A percentile compares a stretch with the other conserved stretches of the same genome.
Conservation (phyloP, 2,113 vertebrate genomes). For the Caranx ignobilis region DNA sequence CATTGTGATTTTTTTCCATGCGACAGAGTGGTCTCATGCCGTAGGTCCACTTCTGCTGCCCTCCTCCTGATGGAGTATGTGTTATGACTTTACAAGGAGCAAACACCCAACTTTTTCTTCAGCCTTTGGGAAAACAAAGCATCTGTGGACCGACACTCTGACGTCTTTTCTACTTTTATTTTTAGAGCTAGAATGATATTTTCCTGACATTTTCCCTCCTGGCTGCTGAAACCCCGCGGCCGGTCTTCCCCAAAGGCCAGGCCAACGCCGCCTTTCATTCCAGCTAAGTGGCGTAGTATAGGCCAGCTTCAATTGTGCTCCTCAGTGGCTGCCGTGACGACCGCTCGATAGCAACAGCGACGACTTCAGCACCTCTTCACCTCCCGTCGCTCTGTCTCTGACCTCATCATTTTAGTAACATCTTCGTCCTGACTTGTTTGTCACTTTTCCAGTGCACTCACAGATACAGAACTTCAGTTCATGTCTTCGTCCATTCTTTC, state of each 20-base stretch:
- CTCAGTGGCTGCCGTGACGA: not conserved
- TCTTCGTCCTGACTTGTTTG: not conserved
- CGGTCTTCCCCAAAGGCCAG: constrained; percentile 34
- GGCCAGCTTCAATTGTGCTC: constrained; percentile 19
- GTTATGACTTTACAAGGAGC: constrained; percentile 14
- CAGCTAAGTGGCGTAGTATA: not conserved
- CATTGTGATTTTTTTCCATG: not conserved
- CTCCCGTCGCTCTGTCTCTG: not conserved
- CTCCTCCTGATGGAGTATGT: constrained; percentile 18
- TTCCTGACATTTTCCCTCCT: constrained; percentile 57
- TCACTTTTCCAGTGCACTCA: not conserved
- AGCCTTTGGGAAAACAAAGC: constrained; percentile 34
- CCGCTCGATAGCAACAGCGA: constrained; percentile 1
- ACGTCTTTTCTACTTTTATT: constrained; percentile 33
- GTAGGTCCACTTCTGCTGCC: constrained; percentile 14
- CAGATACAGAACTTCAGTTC: not conserved
- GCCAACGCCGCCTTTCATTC: constrained; percentile 25
- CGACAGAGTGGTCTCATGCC: not conserved
- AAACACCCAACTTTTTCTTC: constrained; percentile 37
- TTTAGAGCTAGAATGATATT: constrained; percentile 51
- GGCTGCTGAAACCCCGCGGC: constrained; percentile 24
- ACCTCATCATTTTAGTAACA: not conserved
- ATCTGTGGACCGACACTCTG: constrained; percentile 20
- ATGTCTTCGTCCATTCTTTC: not conserved
- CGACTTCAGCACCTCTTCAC: constrained; percentile 6